Percentiles rank a stretch among this genome's conserved stretches.
These are phyloP conservation scores for Gobio gobio DNA, from an alignment of 2,113 vertebrate species.

Conservation along the genomic window DNA sequence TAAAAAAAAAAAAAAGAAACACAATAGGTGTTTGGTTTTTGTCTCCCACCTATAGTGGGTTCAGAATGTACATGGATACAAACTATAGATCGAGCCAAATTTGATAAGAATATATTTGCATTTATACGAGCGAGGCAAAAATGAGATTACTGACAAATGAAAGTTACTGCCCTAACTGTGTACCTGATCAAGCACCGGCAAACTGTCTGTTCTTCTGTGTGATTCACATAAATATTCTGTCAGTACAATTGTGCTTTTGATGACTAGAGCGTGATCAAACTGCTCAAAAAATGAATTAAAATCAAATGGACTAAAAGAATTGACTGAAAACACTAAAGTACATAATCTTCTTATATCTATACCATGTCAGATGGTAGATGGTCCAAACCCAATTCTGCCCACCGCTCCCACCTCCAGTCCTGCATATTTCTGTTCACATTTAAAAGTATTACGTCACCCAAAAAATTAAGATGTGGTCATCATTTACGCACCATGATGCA, in stretches of 20 bases:
- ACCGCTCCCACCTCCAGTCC: background rate
- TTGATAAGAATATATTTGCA: constrained; percentile 23
- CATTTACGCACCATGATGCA: background rate
- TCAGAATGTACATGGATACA: background rate
- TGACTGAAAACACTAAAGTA: background rate
- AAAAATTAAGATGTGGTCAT: background rate
- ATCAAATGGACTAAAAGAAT: background rate
- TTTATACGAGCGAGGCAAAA: background rate
- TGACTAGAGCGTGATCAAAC: constrained; percentile 20
- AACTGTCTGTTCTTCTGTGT: constrained; percentile 7
- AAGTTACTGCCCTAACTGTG: background rate
- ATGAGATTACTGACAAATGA: constrained; percentile 1
- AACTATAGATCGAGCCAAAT: constrained; percentile 12
- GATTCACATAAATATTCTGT: constrained; percentile 11
- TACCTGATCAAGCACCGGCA: constrained; percentile 4
- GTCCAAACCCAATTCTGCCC: background rate
- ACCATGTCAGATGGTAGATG: constrained; percentile 7
- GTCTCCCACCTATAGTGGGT: background rate
- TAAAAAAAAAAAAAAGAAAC: background rate
- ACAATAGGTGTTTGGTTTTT: background rate
- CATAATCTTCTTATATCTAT: background rate
- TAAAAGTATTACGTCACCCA: background rate
- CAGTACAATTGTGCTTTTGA: constrained; percentile 15
- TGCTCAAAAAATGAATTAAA: background rate
- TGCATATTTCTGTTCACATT: background rate